phyloP scores from a whole-genome alignment of 2,888 invertebrate species.

The Eupithecia abbreviata region DNA sequence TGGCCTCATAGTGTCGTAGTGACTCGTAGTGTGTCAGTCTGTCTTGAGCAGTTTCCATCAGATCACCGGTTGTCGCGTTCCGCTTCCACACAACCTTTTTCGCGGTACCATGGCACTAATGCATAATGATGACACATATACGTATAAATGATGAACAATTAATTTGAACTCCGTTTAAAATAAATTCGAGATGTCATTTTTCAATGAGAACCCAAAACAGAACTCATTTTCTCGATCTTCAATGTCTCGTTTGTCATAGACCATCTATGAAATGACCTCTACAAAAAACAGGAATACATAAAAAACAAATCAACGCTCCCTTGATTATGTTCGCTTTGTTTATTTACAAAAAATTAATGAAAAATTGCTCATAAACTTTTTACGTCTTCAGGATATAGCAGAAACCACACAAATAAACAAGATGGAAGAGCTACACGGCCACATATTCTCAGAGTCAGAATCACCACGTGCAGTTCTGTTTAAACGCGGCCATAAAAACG shows the following conservation, averaged over 20 bases:
- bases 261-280: slow-evolving; percentile 7
- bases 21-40: neutral
- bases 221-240: neutral
- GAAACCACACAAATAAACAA: slow-evolving; percentile 65
- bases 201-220: neutral
- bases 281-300: slow-evolving; percentile 5
- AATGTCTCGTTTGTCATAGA: neutral
- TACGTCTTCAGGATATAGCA: slow-evolving; percentile 65
- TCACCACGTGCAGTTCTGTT: slow-evolving; percentile 71
- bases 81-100: too few relatives aligned
- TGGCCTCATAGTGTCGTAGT: neutral
- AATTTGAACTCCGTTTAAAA: neutral
- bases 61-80: too few relatives aligned
- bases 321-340: slow-evolving; percentile 25
- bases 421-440: slow-evolving; percentile 69
- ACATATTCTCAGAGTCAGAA: slow-evolving; percentile 67
- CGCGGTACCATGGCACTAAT: too few relatives aligned
- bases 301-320: slow-evolving; percentile 23
- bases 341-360: neutral
- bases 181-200: neutral
- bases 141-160: neutral
- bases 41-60: too few relatives aligned
- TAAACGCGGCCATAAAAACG: slow-evolving; percentile 68
- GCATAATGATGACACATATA: neutral
- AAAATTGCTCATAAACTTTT: slow-evolving; percentile 9